Evolutionary conservation across 2,797 vertebrate genomes (phyloP), one percentile per base, ranked within the genome.

Genomic region (Pangasius djambal): DNA sequence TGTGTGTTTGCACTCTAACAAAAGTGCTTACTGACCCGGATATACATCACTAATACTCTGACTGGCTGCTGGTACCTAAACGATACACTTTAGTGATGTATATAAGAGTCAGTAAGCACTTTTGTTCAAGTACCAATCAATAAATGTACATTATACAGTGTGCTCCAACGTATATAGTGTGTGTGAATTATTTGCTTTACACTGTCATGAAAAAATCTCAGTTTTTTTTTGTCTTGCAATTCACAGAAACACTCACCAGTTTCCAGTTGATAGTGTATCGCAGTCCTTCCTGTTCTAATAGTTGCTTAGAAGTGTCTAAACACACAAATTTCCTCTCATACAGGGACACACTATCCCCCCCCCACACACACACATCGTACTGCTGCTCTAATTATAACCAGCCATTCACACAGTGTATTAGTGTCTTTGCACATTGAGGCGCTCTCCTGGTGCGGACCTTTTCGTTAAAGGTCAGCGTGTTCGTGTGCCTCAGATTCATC

Each of bases 361-460:
- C 40, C 65, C 31, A 72, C 81, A 25, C 74, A 67, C 48, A 75
- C 31, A 75, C 74, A 65, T 55, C 59, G 75, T 40, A 55, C 40
- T 86, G 34, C 72, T 67, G 88, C 87, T 90, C 89, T 90, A 91
- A 91, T 91, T 91, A 90, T 90, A 91, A 87, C 87, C 65, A 85
- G 74, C 75, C 70, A 83, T 89, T 89, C 67, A 52, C 82, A 85
- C 81, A 75, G 87, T 82, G 82, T 87, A 85, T 83, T 88, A 90
- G 86, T 88, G 87, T 88, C 87, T 87, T 91, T 78, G 48, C 87
- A 89, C 87, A 82, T 86, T 81, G 82, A 69, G 67, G 69, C n/a
- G 40, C 75, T 88, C 87, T 90, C 65, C 69, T 74, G 85, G 63
- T 69, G 52, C n/a, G 79, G 55, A 65, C 67, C 74, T 87, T 90